These are phyloP conservation scores for Plemyria rubiginata DNA, from an alignment of 2,888 invertebrate species.

Conservation along the genomic window DNA sequence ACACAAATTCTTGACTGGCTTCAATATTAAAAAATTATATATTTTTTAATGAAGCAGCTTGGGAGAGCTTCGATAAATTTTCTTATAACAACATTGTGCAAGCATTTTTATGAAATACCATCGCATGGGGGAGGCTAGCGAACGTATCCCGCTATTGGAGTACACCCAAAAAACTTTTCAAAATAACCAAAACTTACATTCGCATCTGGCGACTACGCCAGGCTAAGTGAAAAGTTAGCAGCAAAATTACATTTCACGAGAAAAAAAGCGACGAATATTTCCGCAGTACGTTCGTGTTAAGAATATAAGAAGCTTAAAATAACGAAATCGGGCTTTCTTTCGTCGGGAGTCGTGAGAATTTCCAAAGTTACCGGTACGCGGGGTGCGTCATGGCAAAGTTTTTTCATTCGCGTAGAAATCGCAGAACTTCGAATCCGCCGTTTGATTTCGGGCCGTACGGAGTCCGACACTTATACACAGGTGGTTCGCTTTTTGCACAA, in stretches of 20 bases:
- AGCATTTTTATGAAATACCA: constrained; percentile 46
- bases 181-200: constrained; percentile 69
- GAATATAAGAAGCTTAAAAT: constrained; percentile 76
- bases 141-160: constrained; percentile 57
- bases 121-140: constrained; percentile 31
- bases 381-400: constrained; percentile 56
- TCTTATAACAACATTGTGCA: constrained; percentile 37
- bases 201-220: constrained; percentile 59
- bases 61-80: constrained; percentile 31
- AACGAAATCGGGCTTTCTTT: constrained; percentile 61
- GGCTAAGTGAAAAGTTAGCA: constrained; percentile 77
- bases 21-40: constrained; percentile 40
- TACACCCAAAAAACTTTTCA: constrained; percentile 69
- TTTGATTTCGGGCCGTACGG: constrained; percentile 57
- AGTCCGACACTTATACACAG: constrained; percentile 55
- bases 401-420: constrained; percentile 64
- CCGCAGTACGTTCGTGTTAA: constrained; percentile 61
- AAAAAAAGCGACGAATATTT: constrained; percentile 56
- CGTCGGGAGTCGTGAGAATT: constrained; percentile 52
- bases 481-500: constrained; percentile 60
- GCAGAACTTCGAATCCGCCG: constrained; percentile 50
- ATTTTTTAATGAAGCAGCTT: constrained; percentile 43
- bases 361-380: constrained; percentile 37
- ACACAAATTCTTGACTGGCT: constrained; percentile 33
- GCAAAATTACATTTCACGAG: constrained; percentile 67